phyloP scores from a whole-genome alignment of 2,113 vertebrate genomes.

The Paratilapia polleni region DNA sequence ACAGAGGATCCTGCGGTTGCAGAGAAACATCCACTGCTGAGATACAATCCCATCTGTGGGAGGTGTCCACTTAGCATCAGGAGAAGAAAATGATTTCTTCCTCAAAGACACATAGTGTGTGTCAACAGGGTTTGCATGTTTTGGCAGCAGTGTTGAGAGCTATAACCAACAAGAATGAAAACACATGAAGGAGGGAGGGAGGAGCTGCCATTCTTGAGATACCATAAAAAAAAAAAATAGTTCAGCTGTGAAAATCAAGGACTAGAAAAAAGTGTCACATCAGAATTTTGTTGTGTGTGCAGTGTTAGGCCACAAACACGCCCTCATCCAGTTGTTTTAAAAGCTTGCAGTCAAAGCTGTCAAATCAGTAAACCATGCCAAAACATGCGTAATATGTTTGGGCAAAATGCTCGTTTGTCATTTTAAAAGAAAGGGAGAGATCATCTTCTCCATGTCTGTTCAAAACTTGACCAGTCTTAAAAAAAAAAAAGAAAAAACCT shows the following conservation, averaged over 20 bases:
- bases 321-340: too few species aligned
- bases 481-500: background rate
- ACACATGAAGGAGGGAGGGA: slow-evolving; percentile 18
- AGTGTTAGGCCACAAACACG: background rate
- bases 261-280: background rate
- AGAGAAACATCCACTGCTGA: slow-evolving; percentile 10
- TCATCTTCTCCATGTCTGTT: background rate
- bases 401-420: background rate
- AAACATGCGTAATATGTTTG: background rate
- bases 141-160: background rate
- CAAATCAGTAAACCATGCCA: background rate
- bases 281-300: background rate
- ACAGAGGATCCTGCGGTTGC: background rate
- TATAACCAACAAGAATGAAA: slow-evolving; percentile 57
- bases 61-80: slow-evolving; percentile 1
- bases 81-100: slow-evolving; percentile 7
- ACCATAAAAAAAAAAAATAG: slow-evolving; percentile 2
- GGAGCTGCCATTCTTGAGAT: slow-evolving; percentile 33
- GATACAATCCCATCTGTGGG: background rate
- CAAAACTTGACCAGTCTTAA: background rate
- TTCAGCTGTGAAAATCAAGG: background rate
- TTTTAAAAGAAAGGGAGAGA: background rate
- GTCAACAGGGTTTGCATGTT: background rate
- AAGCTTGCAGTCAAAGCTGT: background rate
- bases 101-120: background rate